phyloP scores from a whole-genome alignment of 2,888 invertebrate species.

The Bibio marci region DNA sequence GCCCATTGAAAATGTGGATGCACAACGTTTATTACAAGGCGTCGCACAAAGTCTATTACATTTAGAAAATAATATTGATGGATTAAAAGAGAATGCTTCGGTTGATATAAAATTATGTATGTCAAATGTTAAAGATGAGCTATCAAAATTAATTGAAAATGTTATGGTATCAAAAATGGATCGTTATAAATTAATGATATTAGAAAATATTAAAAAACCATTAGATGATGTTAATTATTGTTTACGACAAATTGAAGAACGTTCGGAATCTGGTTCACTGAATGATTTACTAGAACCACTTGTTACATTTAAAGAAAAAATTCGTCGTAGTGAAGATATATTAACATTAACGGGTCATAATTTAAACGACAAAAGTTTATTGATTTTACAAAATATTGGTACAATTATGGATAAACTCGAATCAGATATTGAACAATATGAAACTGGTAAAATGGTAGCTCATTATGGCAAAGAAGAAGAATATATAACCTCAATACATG shows the following conservation, averaged over 20 bases:
- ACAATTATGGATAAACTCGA: constrained; percentile 20
- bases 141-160: constrained; percentile 38
- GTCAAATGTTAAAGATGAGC: constrained; percentile 31
- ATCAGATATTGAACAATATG: constrained; percentile 24
- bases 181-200: constrained; percentile 26
- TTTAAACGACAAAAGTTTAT: constrained; percentile 14
- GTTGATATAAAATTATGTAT: constrained; percentile 20
- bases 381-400: constrained; percentile 19
- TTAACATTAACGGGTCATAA: neutral
- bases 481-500: neutral
- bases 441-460: constrained; percentile 8
- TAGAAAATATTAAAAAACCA: constrained; percentile 34
- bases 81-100: constrained; percentile 17
- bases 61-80: constrained; percentile 27
- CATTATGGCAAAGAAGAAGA: neutral
- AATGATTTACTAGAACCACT: constrained; percentile 26
- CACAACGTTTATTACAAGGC: constrained; percentile 26
- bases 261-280: constrained; percentile 24
- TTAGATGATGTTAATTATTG: constrained; percentile 32
- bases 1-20: constrained; percentile 23
- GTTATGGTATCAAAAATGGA: constrained; percentile 32
- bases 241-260: constrained; percentile 27
- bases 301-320: constrained; percentile 21
- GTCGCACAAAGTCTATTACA: constrained; percentile 28
- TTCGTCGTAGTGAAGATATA: constrained; percentile 21